A percentile compares a stretch with the other conserved stretches of the same genome.
phyloP scores from a whole-genome alignment of 2,888 invertebrate genomes.

The Arge pagana region DNA sequence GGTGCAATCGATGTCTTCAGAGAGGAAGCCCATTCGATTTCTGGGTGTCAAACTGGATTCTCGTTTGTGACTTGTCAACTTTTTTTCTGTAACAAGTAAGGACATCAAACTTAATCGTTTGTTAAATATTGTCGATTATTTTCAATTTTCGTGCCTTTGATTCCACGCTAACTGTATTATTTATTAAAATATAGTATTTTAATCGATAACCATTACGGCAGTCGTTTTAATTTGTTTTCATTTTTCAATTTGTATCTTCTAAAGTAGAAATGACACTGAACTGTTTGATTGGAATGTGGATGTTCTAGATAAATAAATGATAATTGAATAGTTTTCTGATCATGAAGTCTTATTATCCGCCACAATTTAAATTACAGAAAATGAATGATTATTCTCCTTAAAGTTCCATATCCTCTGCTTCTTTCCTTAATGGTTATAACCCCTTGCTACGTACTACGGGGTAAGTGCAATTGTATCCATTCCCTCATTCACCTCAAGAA shows the following conservation, averaged over 20 bases:
- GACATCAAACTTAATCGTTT: conserved; percentile 46
- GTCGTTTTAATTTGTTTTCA: conserved; percentile 28
- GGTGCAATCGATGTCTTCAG: conserved; percentile 64
- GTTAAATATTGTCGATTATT: conserved; percentile 40
- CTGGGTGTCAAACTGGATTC: conserved; percentile 48
- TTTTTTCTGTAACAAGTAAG: conserved; percentile 37
- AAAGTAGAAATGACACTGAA: conserved; percentile 45
- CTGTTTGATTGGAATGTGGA: conserved; percentile 44
- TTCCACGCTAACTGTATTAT: conserved; percentile 50
- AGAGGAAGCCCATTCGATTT: conserved; percentile 52
- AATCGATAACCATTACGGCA: conserved; percentile 25
- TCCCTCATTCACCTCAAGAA: too few species aligned
- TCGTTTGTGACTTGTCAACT: conserved; percentile 23
- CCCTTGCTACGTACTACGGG: too few species aligned
- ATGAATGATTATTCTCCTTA: background rate
- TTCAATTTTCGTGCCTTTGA: conserved; percentile 51
- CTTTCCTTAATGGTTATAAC: too few species aligned
- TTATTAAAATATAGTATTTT: conserved; percentile 43
- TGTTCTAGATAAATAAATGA: conserved; percentile 54
- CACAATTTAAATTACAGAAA: too few species aligned
- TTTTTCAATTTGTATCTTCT: conserved; percentile 29
- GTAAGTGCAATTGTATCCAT: too few species aligned
- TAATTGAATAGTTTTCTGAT: conserved; percentile 30
- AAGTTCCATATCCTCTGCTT: too few species aligned
- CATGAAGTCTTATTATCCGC: too few species aligned